Conservation (phyloP, 2,888 invertebrate genomes). For the Calameuta pallipes region DNA sequence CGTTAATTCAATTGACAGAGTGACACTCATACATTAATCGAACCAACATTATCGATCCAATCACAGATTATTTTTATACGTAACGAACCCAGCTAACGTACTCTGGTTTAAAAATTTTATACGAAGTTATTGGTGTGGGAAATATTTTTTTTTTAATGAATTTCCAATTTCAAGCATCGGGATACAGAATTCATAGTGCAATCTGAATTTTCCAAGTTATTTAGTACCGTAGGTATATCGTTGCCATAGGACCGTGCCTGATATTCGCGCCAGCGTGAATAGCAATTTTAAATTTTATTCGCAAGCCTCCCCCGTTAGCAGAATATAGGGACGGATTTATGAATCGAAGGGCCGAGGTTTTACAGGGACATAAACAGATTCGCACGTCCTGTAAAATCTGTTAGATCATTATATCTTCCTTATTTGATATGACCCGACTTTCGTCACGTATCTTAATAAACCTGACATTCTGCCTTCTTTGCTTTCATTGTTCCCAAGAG, state of each 20-base stretch:
- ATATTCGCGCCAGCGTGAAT: background rate
- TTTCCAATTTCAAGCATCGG: background rate
- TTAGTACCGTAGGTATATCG: background rate
- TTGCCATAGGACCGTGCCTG: background rate
- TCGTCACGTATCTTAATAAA: background rate
- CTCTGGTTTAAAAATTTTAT: background rate
- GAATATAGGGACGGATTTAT: background rate
- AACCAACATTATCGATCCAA: background rate
- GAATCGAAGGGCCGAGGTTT: background rate
- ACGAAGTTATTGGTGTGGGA: background rate
- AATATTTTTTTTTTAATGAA: background rate
- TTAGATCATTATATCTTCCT: background rate
- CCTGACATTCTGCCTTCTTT: background rate
- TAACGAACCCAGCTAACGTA: background rate
- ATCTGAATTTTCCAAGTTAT: background rate
- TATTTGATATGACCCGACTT: background rate
- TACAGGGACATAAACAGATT: background rate
- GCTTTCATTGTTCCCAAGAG: background rate
- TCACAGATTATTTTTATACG: background rate
- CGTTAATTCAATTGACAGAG: background rate
- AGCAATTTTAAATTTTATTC: background rate
- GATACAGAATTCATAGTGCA: background rate
- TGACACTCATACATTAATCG: background rate
- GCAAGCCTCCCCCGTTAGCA: background rate
- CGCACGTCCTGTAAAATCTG: background rate